Base-by-base conservation (phyloP, 2,113 vertebrate genomes). In the Trogon melanurus region DNA sequence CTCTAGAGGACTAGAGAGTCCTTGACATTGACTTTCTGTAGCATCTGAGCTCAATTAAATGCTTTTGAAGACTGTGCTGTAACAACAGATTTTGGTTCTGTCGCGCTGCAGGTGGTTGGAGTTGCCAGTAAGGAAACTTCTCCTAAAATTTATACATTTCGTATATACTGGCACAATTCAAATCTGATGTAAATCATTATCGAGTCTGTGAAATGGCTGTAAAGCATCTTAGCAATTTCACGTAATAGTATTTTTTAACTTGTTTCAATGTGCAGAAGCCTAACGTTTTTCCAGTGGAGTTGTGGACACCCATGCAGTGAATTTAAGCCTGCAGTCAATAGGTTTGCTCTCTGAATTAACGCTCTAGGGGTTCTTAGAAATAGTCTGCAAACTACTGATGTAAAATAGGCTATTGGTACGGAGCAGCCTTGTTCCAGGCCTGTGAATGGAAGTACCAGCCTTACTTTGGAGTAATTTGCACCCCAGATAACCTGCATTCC, bases 201-300 rank as follows among this genome's bases (percentile, higher is more conserved):
- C 1, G 15, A 36, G 44, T 66, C 85, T 82, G n/a, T 36, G 72
- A 67, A 85, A 74, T 66, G 30, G 51, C 91, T 71, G 20, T 54
- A n/a, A 53, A 50, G 54, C 70, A 69, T 71, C 88, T 34, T 50
- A 80, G 47, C 71, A 62, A 56, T 94, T 92, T 93, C 34, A 62
- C 32, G 27, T 66, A 38, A 38, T n/a, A 70, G 79, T 72, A n/a
- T 92, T 88, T 93, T 93, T 92, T 50, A 73, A 70, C 75, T 95
- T 73, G 26, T 54, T 91, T 88, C 75, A 74, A 27, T 83, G 86
- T 88, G 79, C 26, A 70, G 88, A 70, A 94, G 38, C 64, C 64
- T 76, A 18, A 44, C 22, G 14, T 78, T 58, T 93, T 85, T 79
- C 75, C 75, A 36, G 56, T 23, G 60, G 47, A 71, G 88, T 20